These are phyloP conservation scores for Argyrosomus japonicus DNA, from an alignment of 2,113 vertebrate species.

Conservation along the genomic window DNA sequence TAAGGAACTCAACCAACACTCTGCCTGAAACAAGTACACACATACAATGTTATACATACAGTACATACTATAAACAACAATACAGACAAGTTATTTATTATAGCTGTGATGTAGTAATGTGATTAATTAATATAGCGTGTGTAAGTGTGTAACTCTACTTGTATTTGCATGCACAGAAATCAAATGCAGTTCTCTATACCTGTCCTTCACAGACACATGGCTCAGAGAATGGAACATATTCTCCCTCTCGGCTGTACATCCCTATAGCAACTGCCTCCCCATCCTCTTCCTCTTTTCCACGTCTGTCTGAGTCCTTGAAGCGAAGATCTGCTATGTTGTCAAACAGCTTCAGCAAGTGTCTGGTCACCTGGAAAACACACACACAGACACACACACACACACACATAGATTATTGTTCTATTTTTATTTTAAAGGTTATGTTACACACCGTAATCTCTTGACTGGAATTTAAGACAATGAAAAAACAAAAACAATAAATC, in stretches of 20 bases:
- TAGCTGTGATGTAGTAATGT: background rate
- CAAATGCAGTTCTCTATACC: conserved; percentile 54
- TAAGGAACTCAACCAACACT: conserved; percentile 80
- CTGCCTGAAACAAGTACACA: conserved; percentile 64
- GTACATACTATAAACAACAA: background rate
- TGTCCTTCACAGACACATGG: conserved; percentile 80
- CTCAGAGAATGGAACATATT: conserved; percentile 82
- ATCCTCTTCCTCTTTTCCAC: conserved; percentile 52
- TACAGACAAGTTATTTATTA: background rate
- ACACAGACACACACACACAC: conserved; percentile 15
- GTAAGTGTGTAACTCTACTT: background rate
- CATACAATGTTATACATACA: background rate
- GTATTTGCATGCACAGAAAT: background rate
- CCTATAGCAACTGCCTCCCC: conserved; percentile 67
- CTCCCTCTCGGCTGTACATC: conserved; percentile 85
- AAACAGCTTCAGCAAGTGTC: conserved; percentile 85
- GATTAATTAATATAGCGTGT: background rate
- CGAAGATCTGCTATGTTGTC: conserved; percentile 84
- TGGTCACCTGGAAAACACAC: conserved; percentile 79
- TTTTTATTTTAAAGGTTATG: background rate
- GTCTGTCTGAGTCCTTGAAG: conserved; percentile 76
- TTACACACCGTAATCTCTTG: background rate
- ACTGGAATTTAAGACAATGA: background rate
- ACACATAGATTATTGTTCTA: background rate
- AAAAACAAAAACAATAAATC: background rate